Percentiles rank a stretch among this genome's conserved stretches.
These are phyloP conservation scores for Homalodisca vitripennis DNA, from an alignment of 1,140 invertebrate species.

Conservation along the genomic window DNA sequence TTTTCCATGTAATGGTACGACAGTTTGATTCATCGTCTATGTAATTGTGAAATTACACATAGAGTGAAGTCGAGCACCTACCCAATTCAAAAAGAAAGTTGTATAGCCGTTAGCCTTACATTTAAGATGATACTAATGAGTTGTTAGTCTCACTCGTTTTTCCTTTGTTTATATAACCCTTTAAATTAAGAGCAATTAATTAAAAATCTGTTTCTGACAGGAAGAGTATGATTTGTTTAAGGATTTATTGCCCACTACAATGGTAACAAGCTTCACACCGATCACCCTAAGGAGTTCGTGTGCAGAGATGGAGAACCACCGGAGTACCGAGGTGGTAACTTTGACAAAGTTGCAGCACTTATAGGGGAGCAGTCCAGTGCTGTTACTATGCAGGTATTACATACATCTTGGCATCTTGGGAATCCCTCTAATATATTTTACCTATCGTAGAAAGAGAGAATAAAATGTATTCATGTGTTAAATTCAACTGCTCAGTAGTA, in stretches of 20 bases:
- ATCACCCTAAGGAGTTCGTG: conserved; percentile 51
- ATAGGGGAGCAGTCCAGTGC: conserved; percentile 57
- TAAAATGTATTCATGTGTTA: not conserved
- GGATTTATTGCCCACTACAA: conserved; percentile 55
- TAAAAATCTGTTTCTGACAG: too few relatives aligned
- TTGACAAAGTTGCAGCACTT: conserved; percentile 55
- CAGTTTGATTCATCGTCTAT: too few relatives aligned
- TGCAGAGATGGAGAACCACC: conserved; percentile 52
- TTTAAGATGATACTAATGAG: too few relatives aligned
- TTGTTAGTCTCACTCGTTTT: too few relatives aligned
- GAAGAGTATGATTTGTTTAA: conserved; percentile 40
- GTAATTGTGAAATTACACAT: too few relatives aligned
- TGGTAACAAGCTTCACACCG: conserved; percentile 48
- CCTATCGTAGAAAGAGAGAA: not conserved
- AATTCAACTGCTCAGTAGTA: too few relatives aligned
- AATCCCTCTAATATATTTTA: not conserved
- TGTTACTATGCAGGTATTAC: conserved; percentile 56
- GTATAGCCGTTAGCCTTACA: too few relatives aligned
- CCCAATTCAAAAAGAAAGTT: too few relatives aligned
- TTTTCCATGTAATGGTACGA: too few relatives aligned
- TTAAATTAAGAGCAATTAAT: too few relatives aligned
- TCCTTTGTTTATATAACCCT: too few relatives aligned
- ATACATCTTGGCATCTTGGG: not conserved
- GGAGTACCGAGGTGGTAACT: conserved; percentile 48
- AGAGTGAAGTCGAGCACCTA: too few relatives aligned